Evolutionary conservation across 2,888 invertebrate genomes (phyloP), one percentile per base, ranked within the genome.

Genomic region (Cephalotes varians): DNA sequence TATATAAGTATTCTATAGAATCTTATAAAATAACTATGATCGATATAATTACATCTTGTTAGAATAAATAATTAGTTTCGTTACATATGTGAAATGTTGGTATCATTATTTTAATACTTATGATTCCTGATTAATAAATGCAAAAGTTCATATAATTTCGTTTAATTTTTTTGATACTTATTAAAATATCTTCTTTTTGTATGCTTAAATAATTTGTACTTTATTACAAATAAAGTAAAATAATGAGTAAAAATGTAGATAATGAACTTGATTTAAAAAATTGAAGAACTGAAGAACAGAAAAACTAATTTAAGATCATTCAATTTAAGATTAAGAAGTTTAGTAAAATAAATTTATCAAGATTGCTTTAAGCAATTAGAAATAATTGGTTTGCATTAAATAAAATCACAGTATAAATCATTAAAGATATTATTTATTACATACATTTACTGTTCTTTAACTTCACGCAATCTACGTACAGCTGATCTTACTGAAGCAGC

Each of bases 401-500:
- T 31, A 31, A 67, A 54, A 58, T 51, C 21, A n/a, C 60, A 34
- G 37, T 51, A 71, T 25, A 56, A 54, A 72, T 88, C 84, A 77
- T 79, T 82, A 62, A 82, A 58, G 84, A 89, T 74, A 80, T n/a
- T 84, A 87, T 87, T 91, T 82, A 90, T 87, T 85, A 71, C 31
- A 64, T 71, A 88, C 77, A 91, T 94, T 96, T 96, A 97, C 93
- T 96, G 96, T 94, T 97, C 97, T 93, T 97, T 97, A 94, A 97
- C 96, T 97, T 99, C 99, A 94, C 99, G 97, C 93, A 99, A 97
- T 95, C 99, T 97, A 95, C 99, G 97, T 90, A 99, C 99, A 88
- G 99, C 99, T 88, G 99, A 99, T 94, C 99, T 96, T 91, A 99
- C 99, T 86, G 99, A 99, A 77, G 99, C 98, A 77, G 99, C 99